Evolutionary conservation across 2,888 invertebrate genomes (phyloP).

Genomic region (Ypsolopha sequella): DNA sequence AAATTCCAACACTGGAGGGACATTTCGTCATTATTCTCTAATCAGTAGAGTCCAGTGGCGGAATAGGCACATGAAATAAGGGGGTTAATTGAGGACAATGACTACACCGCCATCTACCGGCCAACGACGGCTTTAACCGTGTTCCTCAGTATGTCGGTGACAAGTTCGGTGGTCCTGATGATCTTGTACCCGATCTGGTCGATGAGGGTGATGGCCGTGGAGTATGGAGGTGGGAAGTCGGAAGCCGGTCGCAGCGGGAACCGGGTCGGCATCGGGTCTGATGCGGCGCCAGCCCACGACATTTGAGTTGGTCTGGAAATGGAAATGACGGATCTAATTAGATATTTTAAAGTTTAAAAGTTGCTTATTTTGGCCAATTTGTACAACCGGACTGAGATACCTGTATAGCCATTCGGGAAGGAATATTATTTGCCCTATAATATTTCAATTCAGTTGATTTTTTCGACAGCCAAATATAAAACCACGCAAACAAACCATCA

Average conservation of each 20-base stretch:
- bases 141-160: constrained; percentile 53
- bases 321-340: background rate
- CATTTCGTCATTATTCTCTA: no score
- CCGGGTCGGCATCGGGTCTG: constrained; percentile 37
- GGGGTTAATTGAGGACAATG: background rate
- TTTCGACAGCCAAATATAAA: no score
- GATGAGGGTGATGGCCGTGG: constrained; percentile 56
- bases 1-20: no score
- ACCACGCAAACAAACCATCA: no score
- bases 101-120: constrained; percentile 13
- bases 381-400: no score
- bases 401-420: no score
- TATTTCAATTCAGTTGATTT: no score
- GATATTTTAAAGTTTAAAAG: no score
- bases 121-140: constrained; percentile 60
- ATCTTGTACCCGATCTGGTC: constrained; percentile 64
- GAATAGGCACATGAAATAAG: no score
- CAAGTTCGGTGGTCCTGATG: constrained; percentile 57
- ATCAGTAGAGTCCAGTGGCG: no score
- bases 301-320: constrained; percentile 42
- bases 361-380: no score
- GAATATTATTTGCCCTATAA: no score
- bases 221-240: constrained; percentile 32
- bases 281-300: constrained; percentile 30
- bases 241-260: constrained; percentile 37